Conservation (phyloP, 2,888 invertebrate species). For the Stictocephala bisonia region DNA sequence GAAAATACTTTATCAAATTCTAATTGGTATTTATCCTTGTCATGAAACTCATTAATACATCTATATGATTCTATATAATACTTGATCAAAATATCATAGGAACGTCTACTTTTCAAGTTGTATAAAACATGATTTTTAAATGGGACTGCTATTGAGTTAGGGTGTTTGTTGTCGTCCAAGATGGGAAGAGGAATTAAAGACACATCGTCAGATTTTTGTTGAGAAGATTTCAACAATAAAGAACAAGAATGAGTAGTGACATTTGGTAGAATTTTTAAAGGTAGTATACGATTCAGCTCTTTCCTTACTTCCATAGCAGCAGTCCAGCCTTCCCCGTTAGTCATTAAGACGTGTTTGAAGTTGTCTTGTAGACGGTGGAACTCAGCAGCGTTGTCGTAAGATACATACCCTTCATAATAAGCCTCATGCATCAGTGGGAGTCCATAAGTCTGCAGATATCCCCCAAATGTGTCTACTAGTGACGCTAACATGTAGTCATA, state of each 20-base stretch:
- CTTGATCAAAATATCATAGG: conserved; percentile 66
- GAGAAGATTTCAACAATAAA: not conserved
- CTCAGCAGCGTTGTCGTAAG: conserved; percentile 68
- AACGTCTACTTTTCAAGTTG: conserved; percentile 65
- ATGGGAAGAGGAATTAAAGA: conserved; percentile 69
- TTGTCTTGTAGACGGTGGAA: conserved; percentile 70
- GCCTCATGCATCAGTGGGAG: conserved; percentile 71
- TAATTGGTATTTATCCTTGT: not conserved
- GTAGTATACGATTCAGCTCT: conserved; percentile 55
- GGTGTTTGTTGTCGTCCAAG: conserved; percentile 69
- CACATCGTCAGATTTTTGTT: not conserved
- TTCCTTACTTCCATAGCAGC: conserved; percentile 58
- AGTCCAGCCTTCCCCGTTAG: conserved; percentile 72
- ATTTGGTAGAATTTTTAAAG: conserved; percentile 55
- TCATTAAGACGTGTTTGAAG: conserved; percentile 69
- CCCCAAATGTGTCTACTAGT: conserved; percentile 61
- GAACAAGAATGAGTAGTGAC: not conserved
- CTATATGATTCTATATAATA: conserved; percentile 69
- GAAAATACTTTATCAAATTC: conserved; percentile 69
- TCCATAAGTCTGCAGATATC: conserved; percentile 69
- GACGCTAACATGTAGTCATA: conserved; percentile 48
- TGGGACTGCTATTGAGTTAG: conserved; percentile 72
- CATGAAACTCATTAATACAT: conserved; percentile 65
- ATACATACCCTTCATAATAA: conserved; percentile 73
- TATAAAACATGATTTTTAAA: conserved; percentile 68